Evolutionary conservation across 2,113 vertebrate species (phyloP).

Genomic region (Mus musculus): GRCm39 chr17:64309001-64309500

Average conservation of each 20-base stretch:
- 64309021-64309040: not conserved
- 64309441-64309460: not conserved
- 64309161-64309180: not conserved
- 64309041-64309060: not conserved
- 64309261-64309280: not conserved
- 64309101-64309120: slow-evolving; percentile 8
- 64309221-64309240: not conserved
- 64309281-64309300: not conserved
- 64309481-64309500: not conserved
- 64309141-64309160: not conserved
- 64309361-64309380: not conserved
- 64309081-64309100: not conserved
- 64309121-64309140: too few relatives aligned
- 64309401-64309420: not conserved
- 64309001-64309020: not conserved
- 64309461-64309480: not conserved
- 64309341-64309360: not conserved
- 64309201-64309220: not conserved
- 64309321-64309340: not conserved
- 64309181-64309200: not conserved
- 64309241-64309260: not conserved
- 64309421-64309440: not conserved
- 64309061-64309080: not conserved
- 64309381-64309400: not conserved
- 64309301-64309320: not conserved